These are phyloP conservation scores for Exephanes ischioxanthus DNA, from an alignment of 2,888 invertebrate genomes.

Conservation along the genomic window DNA sequence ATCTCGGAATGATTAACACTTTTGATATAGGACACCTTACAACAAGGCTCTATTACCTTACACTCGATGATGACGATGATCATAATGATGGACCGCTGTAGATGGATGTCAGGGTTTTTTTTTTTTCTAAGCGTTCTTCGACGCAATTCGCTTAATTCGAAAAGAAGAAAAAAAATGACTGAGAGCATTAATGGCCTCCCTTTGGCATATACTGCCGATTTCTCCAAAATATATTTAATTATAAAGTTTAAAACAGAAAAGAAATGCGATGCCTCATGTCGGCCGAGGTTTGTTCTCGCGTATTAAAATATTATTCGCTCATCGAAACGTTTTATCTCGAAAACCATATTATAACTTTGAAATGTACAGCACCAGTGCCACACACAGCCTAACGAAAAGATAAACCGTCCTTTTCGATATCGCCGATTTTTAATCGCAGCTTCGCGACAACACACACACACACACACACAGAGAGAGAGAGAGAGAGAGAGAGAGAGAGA, in stretches of 20 bases:
- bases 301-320: slow-evolving; percentile 31
- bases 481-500: too few species aligned
- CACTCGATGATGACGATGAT: slow-evolving; percentile 29
- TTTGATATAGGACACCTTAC: slow-evolving; percentile 56
- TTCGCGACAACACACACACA: slow-evolving; percentile 34
- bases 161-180: slow-evolving; percentile 24
- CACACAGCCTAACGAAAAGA: slow-evolving; percentile 70
- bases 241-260: slow-evolving; percentile 1
- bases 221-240: slow-evolving; percentile 10
- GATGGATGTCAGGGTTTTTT: slow-evolving; percentile 1
- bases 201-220: slow-evolving; percentile 44
- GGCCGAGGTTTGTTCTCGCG: slow-evolving; percentile 18
- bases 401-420: slow-evolving; percentile 74
- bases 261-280: slow-evolving; percentile 13
- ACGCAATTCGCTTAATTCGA: slow-evolving; percentile 10
- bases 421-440: slow-evolving; percentile 58
- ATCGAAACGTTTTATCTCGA: slow-evolving; percentile 33
- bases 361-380: slow-evolving; percentile 34
- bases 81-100: background rate
- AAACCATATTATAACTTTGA: slow-evolving; percentile 29
- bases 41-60: slow-evolving; percentile 41
- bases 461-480: background rate
- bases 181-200: slow-evolving; percentile 52
- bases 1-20: slow-evolving; percentile 19
- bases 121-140: background rate